Percentiles rank a stretch among this genome's conserved stretches.
phyloP scores from a whole-genome alignment of 64 coral and sea anemone genomes.

The Montipora capricornis region DNA sequence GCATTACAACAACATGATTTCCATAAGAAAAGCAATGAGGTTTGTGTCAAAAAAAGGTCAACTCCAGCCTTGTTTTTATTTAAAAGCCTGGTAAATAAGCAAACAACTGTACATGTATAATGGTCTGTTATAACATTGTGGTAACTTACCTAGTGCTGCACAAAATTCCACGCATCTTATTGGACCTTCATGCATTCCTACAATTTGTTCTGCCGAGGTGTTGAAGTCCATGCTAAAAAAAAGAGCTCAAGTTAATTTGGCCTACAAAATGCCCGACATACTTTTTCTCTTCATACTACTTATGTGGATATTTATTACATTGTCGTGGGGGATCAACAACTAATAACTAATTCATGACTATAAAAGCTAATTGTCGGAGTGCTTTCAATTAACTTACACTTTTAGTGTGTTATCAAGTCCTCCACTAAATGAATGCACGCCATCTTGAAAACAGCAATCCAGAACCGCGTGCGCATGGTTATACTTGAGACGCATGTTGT shows the following conservation, averaged over 20 bases:
- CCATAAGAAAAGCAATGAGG: no score
- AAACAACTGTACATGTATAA: no score
- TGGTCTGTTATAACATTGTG: no score
- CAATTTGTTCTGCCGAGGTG: conserved; percentile 77
- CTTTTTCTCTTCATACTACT: no score
- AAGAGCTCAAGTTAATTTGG: not conserved
- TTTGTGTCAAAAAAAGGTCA: no score
- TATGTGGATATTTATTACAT: no score
- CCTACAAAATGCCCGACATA: not conserved
- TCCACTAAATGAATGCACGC: conserved; percentile 92
- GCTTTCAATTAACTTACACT: conserved; percentile 59
- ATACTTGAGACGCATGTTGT: conserved; percentile 93
- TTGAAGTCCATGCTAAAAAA: conserved; percentile 93
- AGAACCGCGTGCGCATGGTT: conserved; percentile 83
- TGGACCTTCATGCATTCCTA: conserved; percentile 88
- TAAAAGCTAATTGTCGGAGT: no score
- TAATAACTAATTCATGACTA: no score
- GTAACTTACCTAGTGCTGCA: conserved; percentile 66
- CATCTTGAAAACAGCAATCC: conserved; percentile 98
- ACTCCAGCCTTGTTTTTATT: no score
- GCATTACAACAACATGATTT: no score
- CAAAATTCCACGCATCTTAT: conserved; percentile 91
- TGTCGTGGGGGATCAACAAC: no score
- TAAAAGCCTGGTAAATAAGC: no score
- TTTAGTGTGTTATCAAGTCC: conserved; percentile 92